These are phyloP conservation scores for Phorcus lineatus DNA, from an alignment of 2,888 invertebrate species.

Conservation along the genomic window DNA sequence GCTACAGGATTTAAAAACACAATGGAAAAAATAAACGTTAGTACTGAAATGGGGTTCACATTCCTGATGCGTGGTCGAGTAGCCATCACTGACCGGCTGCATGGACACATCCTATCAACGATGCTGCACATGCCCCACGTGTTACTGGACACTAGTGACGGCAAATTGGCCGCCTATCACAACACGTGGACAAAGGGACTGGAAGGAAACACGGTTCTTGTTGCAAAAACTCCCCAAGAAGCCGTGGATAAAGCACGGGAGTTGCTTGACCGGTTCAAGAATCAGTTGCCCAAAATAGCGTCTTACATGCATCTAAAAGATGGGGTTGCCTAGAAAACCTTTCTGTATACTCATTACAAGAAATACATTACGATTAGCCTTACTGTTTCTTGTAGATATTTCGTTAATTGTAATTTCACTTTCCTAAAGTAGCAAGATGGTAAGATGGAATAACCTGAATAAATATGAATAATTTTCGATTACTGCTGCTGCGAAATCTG, in stretches of 20 bases:
- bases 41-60: conserved; percentile 29
- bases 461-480: too few relatives aligned
- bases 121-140: conserved; percentile 47
- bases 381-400: too few relatives aligned
- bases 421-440: too few relatives aligned
- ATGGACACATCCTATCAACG: conserved; percentile 45
- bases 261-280: background rate
- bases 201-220: background rate
- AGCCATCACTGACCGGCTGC: conserved; percentile 44
- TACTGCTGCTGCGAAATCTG: too few relatives aligned
- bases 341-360: too few relatives aligned
- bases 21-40: conserved; percentile 33
- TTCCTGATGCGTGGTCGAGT: conserved; percentile 44
- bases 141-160: conserved; percentile 38
- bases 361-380: too few relatives aligned
- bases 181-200: conserved; percentile 42
- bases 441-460: too few relatives aligned
- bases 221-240: background rate
- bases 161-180: conserved; percentile 38
- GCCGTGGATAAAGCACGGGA: background rate
- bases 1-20: background rate
- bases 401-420: too few relatives aligned
- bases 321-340: background rate
- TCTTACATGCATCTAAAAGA: background rate
- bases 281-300: background rate